phyloP scores from a whole-genome alignment of 2,888 invertebrate genomes.

The Cheilosia scutellata region DNA sequence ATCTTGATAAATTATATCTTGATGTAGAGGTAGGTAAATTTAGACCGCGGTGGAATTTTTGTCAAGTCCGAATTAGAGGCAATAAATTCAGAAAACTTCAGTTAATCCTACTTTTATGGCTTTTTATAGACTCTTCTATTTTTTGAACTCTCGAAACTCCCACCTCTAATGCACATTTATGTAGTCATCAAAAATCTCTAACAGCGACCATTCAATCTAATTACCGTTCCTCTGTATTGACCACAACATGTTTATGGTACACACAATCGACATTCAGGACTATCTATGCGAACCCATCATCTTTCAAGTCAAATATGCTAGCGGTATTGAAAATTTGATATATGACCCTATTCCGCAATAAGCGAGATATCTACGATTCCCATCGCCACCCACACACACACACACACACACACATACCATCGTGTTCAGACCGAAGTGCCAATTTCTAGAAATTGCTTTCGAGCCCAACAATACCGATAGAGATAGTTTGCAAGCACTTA shows the following conservation, averaged over 20 bases:
- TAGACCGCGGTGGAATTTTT: no score
- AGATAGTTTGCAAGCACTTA: constrained; percentile 20
- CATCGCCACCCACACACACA: background rate
- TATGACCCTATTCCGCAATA: background rate
- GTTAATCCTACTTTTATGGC: no score
- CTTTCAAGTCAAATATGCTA: constrained; percentile 7
- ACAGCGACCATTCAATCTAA: background rate
- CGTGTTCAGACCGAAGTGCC: background rate
- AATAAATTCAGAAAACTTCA: no score
- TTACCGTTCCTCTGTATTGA: background rate
- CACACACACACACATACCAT: background rate
- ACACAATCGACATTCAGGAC: background rate
- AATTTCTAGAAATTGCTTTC: constrained; percentile 35
- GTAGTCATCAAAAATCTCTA: no score
- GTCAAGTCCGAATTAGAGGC: no score
- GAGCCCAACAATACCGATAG: constrained; percentile 2
- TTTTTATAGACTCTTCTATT: no score
- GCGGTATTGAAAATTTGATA: constrained; percentile 19
- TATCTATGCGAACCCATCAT: background rate
- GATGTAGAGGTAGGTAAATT: no score
- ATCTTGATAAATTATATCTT: no score
- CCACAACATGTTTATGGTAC: background rate
- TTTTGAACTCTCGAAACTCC: no score
- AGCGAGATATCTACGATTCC: background rate
- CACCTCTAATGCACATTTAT: no score